Evolutionary conservation across 2,888 invertebrate species (phyloP).

Genomic region (Muschampia plurimacula): DNA sequence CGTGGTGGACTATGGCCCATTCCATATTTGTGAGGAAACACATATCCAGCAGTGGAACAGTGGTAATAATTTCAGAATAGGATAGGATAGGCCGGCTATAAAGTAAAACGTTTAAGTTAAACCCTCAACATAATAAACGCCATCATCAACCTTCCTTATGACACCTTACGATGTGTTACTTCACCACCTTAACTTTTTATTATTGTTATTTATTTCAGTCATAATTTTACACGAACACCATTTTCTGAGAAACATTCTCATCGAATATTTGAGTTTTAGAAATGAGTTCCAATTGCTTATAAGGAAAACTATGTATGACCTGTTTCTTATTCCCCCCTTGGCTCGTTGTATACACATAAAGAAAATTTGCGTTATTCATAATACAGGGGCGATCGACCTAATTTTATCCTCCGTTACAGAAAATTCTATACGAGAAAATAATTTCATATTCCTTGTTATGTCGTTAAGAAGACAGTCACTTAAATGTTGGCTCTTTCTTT

Average conservation of each 20-base stretch:
- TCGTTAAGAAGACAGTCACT: neutral
- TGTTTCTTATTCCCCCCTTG: slow-evolving; percentile 46
- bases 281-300: slow-evolving; percentile 38
- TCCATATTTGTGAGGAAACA: too few species aligned
- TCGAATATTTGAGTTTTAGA: neutral
- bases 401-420: slow-evolving; percentile 36
- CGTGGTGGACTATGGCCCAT: too few species aligned
- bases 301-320: slow-evolving; percentile 48
- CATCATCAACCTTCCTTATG: too few species aligned
- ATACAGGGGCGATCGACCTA: slow-evolving; percentile 46
- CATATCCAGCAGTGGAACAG: too few species aligned
- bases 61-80: too few species aligned
- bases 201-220: neutral
- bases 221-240: neutral
- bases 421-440: slow-evolving; percentile 16
- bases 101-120: too few species aligned
- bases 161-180: too few species aligned
- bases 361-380: slow-evolving; percentile 48
- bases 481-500: neutral
- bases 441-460: slow-evolving; percentile 13
- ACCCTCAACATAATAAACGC: too few species aligned
- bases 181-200: neutral
- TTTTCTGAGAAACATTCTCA: neutral
- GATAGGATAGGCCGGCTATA: too few species aligned
- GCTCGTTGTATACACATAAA: slow-evolving; percentile 43